phyloP scores from a whole-genome alignment of 2,888 invertebrate genomes.

The Conomelus anceps region DNA sequence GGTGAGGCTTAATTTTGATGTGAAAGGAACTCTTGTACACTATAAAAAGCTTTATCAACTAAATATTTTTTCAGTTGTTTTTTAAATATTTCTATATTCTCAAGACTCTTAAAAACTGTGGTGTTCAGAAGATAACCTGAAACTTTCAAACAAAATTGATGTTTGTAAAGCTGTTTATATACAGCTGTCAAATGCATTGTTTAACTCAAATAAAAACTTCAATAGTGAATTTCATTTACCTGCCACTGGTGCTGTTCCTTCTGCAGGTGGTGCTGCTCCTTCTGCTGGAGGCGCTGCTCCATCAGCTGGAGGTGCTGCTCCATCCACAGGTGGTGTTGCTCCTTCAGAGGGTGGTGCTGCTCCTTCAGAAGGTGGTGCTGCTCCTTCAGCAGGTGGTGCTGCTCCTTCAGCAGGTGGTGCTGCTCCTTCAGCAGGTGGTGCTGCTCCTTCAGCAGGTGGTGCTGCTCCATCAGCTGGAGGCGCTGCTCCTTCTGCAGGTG shows the following conservation, averaged over 20 bases:
- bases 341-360: slow-evolving; percentile 26
- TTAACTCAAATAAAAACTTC: no score
- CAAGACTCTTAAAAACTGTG: no score
- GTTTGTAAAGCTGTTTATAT: no score
- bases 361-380: slow-evolving; percentile 27
- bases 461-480: slow-evolving; percentile 29
- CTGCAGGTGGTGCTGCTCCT: slow-evolving; percentile 32
- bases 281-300: slow-evolving; percentile 26
- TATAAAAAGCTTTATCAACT: no score
- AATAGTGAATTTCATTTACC: slow-evolving; percentile 10
- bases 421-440: slow-evolving; percentile 31
- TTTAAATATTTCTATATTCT: no score
- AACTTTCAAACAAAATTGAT: no score
- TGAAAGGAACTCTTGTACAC: no score
- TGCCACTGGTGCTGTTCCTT: slow-evolving; percentile 22
- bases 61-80: no score
- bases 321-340: slow-evolving; percentile 23
- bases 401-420: slow-evolving; percentile 30
- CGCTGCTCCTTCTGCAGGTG: slow-evolving; percentile 30
- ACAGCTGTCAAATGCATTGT: no score
- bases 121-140: no score
- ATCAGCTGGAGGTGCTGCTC: slow-evolving; percentile 26
- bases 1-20: no score
- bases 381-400: slow-evolving; percentile 31
- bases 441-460: slow-evolving; percentile 30